These are phyloP conservation scores for Anoncus sp. DNA, from an alignment of 2,888 invertebrate genomes.

Conservation along the genomic window DNA sequence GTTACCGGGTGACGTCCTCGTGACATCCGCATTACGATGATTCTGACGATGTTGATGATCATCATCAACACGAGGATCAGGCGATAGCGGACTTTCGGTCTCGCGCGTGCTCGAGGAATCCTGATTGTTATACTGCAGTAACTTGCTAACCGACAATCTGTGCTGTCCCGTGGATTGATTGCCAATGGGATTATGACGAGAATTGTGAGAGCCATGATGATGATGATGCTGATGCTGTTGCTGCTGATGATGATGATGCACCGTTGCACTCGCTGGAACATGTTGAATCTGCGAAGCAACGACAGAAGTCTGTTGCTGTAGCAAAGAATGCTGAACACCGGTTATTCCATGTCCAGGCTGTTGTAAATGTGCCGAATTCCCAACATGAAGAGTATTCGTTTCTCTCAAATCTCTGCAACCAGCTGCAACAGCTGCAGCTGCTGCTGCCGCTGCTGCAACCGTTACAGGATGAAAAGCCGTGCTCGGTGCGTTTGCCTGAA, in stretches of 20 bases:
- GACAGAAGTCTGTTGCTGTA: conserved; percentile 68
- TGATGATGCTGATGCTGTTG: conserved; percentile 50
- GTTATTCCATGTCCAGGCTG: conserved; percentile 60
- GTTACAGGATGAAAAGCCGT: conserved; percentile 75
- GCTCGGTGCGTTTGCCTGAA: conserved; percentile 74
- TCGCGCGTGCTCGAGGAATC: conserved; percentile 66
- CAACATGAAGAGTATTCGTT: conserved; percentile 66
- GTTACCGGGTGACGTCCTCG: conserved; percentile 57
- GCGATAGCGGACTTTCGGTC: conserved; percentile 71
- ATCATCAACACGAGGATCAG: conserved; percentile 68
- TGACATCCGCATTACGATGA: conserved; percentile 57
- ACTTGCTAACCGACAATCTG: conserved; percentile 77
- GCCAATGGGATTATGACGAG: conserved; percentile 43
- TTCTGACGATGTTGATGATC: conserved; percentile 63
- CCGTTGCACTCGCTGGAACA: conserved; percentile 71
- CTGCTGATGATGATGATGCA: conserved; percentile 67
- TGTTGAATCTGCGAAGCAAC: conserved; percentile 76
- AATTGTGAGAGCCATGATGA: conserved; percentile 50
- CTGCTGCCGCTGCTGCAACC: conserved; percentile 50
- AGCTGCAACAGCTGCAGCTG: conserved; percentile 41
- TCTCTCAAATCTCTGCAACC: conserved; percentile 74
- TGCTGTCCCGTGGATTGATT: conserved; percentile 68
- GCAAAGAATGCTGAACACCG: conserved; percentile 67
- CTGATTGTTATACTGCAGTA: conserved; percentile 70
- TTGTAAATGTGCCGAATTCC: conserved; percentile 75